phyloP scores from a whole-genome alignment of 1,140 invertebrate species.

The Chrysoperla carnea region DNA sequence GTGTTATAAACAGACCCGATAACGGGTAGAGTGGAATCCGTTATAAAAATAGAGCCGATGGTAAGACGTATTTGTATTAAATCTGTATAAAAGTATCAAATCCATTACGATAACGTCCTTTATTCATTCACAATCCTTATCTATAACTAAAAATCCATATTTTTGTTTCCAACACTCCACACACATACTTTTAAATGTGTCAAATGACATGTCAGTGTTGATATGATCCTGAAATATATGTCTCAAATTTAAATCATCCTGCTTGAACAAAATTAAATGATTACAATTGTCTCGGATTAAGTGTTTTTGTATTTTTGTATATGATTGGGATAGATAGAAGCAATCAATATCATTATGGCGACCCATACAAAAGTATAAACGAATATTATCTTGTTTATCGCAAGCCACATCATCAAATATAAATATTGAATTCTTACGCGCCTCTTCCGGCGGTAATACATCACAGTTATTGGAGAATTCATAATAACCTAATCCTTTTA shows the following conservation, averaged over 20 bases:
- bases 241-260: slow-evolving; percentile 6
- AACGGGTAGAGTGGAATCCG: not conserved
- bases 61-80: no score
- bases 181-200: slow-evolving; percentile 9
- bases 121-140: slow-evolving; percentile 9
- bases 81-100: slow-evolving; percentile 1
- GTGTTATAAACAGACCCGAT: not conserved
- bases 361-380: no score
- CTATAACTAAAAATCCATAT: slow-evolving; percentile 8
- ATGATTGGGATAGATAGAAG: no score
- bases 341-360: no score
- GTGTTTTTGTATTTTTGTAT: no score
- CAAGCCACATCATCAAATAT: no score
- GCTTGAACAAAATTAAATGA: slow-evolving; percentile 3
- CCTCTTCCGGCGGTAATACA: no score
- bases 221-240: slow-evolving; percentile 7
- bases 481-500: no score
- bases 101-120: slow-evolving; percentile 7
- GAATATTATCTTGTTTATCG: no score
- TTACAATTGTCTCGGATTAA: slow-evolving; percentile 6
- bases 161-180: slow-evolving; percentile 6
- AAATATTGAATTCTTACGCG: no score
- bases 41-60: no score
- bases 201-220: slow-evolving; percentile 7
- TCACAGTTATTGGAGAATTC: no score